Conservation (phyloP, 2,797 vertebrate genomes). For the Muscicapa comitata region DNA sequence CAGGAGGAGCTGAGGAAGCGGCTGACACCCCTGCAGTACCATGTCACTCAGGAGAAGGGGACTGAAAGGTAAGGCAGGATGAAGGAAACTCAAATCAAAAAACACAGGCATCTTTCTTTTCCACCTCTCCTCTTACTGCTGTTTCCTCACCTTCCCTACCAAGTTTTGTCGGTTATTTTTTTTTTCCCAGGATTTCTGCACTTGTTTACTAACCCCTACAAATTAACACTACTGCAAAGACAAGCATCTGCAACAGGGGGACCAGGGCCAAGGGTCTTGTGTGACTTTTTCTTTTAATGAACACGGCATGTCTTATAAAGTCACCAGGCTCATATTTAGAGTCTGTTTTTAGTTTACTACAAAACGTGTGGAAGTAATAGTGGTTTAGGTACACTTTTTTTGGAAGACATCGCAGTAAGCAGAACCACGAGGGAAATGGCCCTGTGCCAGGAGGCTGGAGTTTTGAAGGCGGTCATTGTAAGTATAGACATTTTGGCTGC, state of each 20-base stretch:
- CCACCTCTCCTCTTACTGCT: neutral
- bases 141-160: slow-evolving; percentile 15
- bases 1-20: slow-evolving; percentile 90
- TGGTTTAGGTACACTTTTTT: slow-evolving; percentile 74
- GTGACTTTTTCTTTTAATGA: slow-evolving; percentile 65
- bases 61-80: slow-evolving; percentile 87
- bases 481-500: slow-evolving; percentile 79
- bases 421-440: slow-evolving; percentile 75
- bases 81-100: neutral
- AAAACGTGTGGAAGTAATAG: slow-evolving; percentile 80
- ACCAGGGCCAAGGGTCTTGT: slow-evolving; percentile 46
- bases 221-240: slow-evolving; percentile 64
- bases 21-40: slow-evolving; percentile 90
- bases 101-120: neutral
- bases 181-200: slow-evolving; percentile 4
- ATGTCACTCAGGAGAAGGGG: slow-evolving; percentile 95
- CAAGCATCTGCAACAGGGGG: slow-evolving; percentile 55
- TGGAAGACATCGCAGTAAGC: slow-evolving; percentile 72
- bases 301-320: slow-evolving; percentile 67
- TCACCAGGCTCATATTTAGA: slow-evolving; percentile 67
- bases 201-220: slow-evolving; percentile 64
- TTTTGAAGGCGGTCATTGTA: slow-evolving; percentile 83
- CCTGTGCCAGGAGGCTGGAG: slow-evolving; percentile 71
- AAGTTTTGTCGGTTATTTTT: neutral
- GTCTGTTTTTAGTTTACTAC: slow-evolving; percentile 79